Conservation (phyloP, 1,140 invertebrate species). For the Hesperophylax magnus region DNA sequence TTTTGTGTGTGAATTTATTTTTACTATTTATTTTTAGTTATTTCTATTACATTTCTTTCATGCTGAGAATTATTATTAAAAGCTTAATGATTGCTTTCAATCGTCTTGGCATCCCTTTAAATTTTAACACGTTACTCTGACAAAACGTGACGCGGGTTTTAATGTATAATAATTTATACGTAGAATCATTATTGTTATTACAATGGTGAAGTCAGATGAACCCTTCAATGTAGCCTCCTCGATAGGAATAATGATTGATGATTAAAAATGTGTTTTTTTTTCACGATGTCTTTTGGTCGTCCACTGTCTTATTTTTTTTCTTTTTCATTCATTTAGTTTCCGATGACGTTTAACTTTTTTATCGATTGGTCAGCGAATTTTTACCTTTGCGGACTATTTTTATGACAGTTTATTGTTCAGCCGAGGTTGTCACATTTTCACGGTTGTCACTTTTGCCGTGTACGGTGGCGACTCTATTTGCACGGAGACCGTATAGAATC, state of each 20-base stretch:
- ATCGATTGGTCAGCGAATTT: background rate
- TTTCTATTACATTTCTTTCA: too few species aligned
- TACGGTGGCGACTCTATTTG: background rate
- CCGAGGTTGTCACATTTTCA: background rate
- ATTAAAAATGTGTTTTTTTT: too few species aligned
- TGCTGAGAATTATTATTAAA: too few species aligned
- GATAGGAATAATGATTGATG: constrained; percentile 11
- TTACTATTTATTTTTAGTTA: too few species aligned
- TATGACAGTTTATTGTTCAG: background rate
- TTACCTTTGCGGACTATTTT: background rate
- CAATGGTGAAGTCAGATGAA: constrained; percentile 2
- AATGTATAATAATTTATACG: constrained; percentile 11
- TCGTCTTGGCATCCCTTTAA: background rate
- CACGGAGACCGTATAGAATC: background rate
- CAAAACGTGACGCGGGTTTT: constrained; percentile 4
- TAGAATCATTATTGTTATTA: background rate
- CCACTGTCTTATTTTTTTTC: background rate
- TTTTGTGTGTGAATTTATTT: too few species aligned
- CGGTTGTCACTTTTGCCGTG: background rate
- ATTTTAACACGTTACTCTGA: constrained; percentile 4
- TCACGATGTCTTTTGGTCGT: background rate
- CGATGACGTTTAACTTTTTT: background rate
- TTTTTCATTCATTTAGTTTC: background rate
- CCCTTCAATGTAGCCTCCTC: constrained; percentile 5
- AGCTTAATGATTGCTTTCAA: background rate